These are phyloP conservation scores for Trilocha varians DNA, from an alignment of 2,888 invertebrate genomes.

Conservation along the genomic window DNA sequence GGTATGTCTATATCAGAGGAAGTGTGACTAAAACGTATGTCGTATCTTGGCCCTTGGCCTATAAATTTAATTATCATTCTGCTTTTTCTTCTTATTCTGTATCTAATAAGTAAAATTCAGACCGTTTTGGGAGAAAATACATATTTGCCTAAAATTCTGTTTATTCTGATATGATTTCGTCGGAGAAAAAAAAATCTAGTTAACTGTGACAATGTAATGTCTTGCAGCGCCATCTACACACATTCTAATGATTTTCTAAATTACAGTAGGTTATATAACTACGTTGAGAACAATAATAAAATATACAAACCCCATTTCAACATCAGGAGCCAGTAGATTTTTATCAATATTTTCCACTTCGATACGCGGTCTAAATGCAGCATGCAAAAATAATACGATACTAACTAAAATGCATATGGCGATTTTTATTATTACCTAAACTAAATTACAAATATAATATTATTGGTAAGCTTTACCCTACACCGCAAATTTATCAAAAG, in stretches of 20 bases:
- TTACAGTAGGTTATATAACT: slow-evolving; percentile 1
- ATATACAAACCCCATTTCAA: slow-evolving; percentile 65
- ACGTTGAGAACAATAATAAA: slow-evolving; percentile 4
- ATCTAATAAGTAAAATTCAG: too few relatives aligned
- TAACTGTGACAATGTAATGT: too few relatives aligned
- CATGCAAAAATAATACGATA: slow-evolving; percentile 65
- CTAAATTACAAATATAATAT: neutral
- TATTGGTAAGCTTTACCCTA: neutral
- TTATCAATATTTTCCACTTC: slow-evolving; percentile 50
- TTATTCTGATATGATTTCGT: too few relatives aligned
- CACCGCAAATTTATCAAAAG: too few relatives aligned
- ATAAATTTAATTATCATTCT: too few relatives aligned
- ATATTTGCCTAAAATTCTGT: too few relatives aligned
- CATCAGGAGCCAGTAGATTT: slow-evolving; percentile 47
- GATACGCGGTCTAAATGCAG: slow-evolving; percentile 50
- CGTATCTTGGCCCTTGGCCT: too few relatives aligned
- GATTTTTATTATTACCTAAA: neutral
- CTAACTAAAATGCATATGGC: slow-evolving; percentile 32
- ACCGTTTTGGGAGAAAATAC: too few relatives aligned
- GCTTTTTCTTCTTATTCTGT: too few relatives aligned
- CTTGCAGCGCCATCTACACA: neutral
- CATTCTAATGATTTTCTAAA: neutral
- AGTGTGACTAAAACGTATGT: too few relatives aligned
- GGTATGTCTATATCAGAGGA: too few relatives aligned
- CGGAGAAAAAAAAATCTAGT: too few relatives aligned